phyloP scores from a whole-genome alignment of 2,113 vertebrate genomes.

The Agapornis roseicollis region DNA sequence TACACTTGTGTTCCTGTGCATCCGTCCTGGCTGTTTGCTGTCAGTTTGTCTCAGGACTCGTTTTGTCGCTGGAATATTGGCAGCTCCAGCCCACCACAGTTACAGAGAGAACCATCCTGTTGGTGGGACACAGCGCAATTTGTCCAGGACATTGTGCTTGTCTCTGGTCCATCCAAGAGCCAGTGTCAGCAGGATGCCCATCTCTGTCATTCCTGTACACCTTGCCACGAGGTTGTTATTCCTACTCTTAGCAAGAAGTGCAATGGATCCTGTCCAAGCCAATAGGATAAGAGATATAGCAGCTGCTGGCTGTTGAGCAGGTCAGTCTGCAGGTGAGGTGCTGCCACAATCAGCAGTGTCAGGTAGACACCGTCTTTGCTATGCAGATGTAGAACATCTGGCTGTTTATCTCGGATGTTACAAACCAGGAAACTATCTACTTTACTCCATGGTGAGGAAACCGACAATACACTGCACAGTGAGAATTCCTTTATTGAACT shows the following conservation, averaged over 20 bases:
- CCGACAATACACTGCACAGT: not conserved
- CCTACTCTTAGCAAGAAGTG: not conserved
- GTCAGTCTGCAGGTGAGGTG: not conserved
- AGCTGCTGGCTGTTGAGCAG: not conserved
- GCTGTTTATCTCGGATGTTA: not conserved
- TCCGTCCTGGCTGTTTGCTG: not conserved
- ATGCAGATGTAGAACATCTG: not conserved
- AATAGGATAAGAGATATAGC: not conserved
- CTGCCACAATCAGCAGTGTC: not conserved
- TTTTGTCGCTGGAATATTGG: not conserved
- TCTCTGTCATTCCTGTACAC: not conserved
- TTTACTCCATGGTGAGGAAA: not conserved
- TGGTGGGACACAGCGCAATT: not conserved
- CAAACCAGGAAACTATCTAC: not conserved
- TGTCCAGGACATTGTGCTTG: not conserved
- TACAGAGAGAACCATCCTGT: not conserved
- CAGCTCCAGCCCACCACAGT: not conserved
- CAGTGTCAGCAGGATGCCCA: not conserved
- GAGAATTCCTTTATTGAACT: not conserved
- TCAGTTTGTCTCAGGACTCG: not conserved
- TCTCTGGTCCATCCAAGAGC: not conserved
- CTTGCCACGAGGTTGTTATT: rapidly evolving
- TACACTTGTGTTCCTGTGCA: not conserved
- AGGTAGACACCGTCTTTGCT: not conserved
- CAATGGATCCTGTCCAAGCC: not conserved